Conservation (phyloP, 2,113 vertebrate genomes). For the Aspiorhynchus laticeps region DNA sequence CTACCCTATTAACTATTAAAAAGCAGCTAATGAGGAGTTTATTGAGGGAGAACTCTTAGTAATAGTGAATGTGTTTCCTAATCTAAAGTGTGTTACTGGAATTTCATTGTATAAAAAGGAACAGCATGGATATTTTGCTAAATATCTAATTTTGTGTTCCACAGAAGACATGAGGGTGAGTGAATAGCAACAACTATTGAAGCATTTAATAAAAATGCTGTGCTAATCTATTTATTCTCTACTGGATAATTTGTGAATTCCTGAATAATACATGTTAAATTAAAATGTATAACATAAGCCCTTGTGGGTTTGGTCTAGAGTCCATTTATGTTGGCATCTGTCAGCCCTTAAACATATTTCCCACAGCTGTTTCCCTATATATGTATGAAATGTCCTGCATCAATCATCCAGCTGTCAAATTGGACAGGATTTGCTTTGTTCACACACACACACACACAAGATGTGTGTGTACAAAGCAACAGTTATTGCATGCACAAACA, state of each 20-base stretch:
- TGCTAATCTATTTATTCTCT: not conserved
- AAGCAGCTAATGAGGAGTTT: too few species aligned
- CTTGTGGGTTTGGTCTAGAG: not conserved
- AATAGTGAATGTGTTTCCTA: too few species aligned
- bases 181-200: not conserved
- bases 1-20: too few species aligned
- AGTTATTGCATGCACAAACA: not conserved
- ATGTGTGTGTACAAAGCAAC: not conserved
- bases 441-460: slow-evolving; percentile 34
- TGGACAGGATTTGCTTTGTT: slow-evolving; percentile 52
- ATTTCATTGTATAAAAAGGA: not conserved
- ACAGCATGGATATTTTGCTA: not conserved
- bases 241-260: not conserved
- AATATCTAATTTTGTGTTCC: not conserved
- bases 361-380: slow-evolving; percentile 18
- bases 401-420: slow-evolving; percentile 46
- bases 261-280: not conserved
- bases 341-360: slow-evolving; percentile 43
- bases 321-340: slow-evolving; percentile 51
- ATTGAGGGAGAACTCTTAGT: too few species aligned
- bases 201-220: not conserved
- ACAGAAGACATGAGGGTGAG: not conserved
- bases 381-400: slow-evolving; percentile 38
- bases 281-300: not conserved
- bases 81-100: too few species aligned